phyloP scores from a whole-genome alignment of 2,113 vertebrate genomes.

The Campylorhamphus procurvoides region DNA sequence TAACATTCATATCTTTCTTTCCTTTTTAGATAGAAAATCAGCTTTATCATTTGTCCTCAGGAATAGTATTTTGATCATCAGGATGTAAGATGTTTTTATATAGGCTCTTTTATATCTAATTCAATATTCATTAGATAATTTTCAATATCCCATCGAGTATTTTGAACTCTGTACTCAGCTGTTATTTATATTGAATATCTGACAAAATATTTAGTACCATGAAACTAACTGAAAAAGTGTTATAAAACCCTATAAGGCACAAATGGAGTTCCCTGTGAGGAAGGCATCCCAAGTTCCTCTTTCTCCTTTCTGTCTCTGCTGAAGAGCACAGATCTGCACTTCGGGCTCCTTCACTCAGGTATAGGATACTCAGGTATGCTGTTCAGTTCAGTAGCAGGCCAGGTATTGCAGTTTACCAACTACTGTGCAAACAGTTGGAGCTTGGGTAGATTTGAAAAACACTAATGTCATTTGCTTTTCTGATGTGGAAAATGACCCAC shows the following conservation, averaged over 20 bases:
- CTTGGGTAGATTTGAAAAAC: conserved; percentile 19
- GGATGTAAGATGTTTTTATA: background rate
- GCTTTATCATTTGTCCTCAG: background rate
- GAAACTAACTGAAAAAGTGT: background rate
- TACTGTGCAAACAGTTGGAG: background rate
- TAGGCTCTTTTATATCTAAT: background rate
- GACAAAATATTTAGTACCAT: background rate
- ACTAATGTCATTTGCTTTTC: conserved; percentile 1
- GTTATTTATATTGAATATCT: background rate
- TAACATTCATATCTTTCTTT: background rate
- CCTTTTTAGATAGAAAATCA: background rate
- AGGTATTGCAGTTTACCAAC: conserved; percentile 20
- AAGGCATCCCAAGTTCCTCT: background rate
- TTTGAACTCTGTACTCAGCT: background rate
- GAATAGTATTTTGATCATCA: background rate
- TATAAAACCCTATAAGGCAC: background rate
- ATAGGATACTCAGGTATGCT: conserved; percentile 52
- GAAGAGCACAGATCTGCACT: background rate
- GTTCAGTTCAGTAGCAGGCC: conserved; percentile 1
- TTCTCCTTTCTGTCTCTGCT: background rate
- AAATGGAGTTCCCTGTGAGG: background rate
- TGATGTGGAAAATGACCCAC: background rate
- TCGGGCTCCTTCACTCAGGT: background rate
- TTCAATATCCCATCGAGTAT: background rate
- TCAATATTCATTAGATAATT: background rate